Evolutionary conservation across 2,888 invertebrate species (phyloP).

Genomic region (Leucophora obtusa): DNA sequence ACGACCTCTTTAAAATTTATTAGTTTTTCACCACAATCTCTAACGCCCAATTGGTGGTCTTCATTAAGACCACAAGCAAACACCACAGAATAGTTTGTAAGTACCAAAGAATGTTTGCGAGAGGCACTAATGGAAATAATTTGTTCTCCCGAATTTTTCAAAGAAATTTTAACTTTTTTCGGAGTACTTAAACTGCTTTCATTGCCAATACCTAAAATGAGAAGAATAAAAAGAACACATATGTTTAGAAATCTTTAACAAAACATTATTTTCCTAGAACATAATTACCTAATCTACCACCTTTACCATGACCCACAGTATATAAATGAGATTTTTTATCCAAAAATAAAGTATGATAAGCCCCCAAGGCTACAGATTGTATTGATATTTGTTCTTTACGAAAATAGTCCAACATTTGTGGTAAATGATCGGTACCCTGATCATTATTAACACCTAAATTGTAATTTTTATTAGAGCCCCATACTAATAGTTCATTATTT

Average conservation of each 20-base stretch:
- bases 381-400: conserved; percentile 82
- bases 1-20: conserved; percentile 74
- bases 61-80: conserved; percentile 84
- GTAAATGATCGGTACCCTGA: conserved; percentile 81
- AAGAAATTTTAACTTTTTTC: conserved; percentile 72
- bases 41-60: conserved; percentile 83
- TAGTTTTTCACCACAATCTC: conserved; percentile 79
- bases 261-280: conserved; percentile 69
- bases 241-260: background rate
- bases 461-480: conserved; percentile 92
- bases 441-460: conserved; percentile 87
- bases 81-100: conserved; percentile 74
- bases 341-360: conserved; percentile 76
- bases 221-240: conserved; percentile 78
- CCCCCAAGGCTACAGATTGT: conserved; percentile 80
- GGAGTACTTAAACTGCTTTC: conserved; percentile 80
- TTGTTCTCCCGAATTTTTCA: conserved; percentile 71
- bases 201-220: conserved; percentile 80
- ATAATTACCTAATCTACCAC: conserved; percentile 86
- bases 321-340: conserved; percentile 80
- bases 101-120: conserved; percentile 75
- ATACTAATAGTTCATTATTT: conserved; percentile 84
- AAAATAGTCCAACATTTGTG: conserved; percentile 85
- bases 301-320: conserved; percentile 89
- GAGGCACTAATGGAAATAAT: conserved; percentile 75